Evolutionary conservation across 2,113 vertebrate genomes (phyloP), one percentile per base, ranked within the genome.

Genomic region (Podilymbus podiceps): DNA sequence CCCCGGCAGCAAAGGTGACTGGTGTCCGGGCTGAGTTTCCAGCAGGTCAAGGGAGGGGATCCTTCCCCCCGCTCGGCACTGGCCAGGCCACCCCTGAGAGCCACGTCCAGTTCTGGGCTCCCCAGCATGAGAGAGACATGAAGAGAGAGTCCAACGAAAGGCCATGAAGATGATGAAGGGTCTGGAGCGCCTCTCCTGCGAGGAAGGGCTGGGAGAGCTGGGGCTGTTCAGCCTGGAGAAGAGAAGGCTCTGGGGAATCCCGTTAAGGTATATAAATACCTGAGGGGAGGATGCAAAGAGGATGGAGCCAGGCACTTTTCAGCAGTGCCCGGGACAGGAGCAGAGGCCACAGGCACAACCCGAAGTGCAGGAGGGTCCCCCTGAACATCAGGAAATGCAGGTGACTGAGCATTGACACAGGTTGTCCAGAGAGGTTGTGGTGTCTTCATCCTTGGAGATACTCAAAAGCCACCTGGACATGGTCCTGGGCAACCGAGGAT

Each of bases 391-490:
- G 63, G 58, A 72, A 33, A 33, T 10, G 6, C 4, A 72, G 13
- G 30, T 67, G 53, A 13, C 21, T 2, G 1, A 12, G 20, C 64
- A 12, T 11, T 59, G 38, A 24, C 44, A 60, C 16, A 69, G 62
- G 6, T 87, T 4, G 5, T 15, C 19, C 33, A 42, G 53, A 49
- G 15, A 52, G 19, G 18, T 22, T 47, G 28, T 80, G 69, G 74
- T 60, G 22, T 60, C 35, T 75, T 56, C 30, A 3, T 78, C 56
- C 62, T 30, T 31, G 59, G 52, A 67, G 40, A 58, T 60, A 25
- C 1, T 55, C 5, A 62, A 69, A 71, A 62, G 5, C 0, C 20
- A 40, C 20, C 28, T 59, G 50, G 14, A 40, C 5, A 1, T 2
- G 15, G 33, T 64, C 15, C 5, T 14, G 12, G 46, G 38, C 47